Percentiles rank a stretch among this genome's conserved stretches.
Evolutionary conservation across 2,113 vertebrate species (phyloP).

Genomic region (Lepisosteus osseus): DNA sequence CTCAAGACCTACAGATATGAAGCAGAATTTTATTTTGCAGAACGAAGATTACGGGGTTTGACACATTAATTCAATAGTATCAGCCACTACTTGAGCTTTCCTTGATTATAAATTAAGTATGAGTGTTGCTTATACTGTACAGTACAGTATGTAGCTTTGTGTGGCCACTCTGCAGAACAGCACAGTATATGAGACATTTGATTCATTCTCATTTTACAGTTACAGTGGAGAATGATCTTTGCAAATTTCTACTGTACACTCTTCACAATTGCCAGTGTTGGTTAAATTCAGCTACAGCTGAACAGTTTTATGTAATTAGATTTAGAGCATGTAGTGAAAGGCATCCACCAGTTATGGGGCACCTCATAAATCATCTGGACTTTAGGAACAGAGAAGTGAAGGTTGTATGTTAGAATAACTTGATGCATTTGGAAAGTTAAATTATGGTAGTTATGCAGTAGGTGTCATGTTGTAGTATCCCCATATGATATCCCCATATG

Average conservation of each 20-base stretch:
- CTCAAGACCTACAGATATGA: too few species aligned
- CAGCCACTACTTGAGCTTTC: too few species aligned
- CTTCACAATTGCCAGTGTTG: conserved; percentile 31
- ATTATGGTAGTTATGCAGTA: not conserved
- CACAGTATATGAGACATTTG: too few species aligned
- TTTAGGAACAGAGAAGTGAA: conserved; percentile 27
- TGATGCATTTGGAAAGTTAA: conserved; percentile 5
- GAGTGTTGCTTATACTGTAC: too few species aligned
- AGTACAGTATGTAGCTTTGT: too few species aligned
- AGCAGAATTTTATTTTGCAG: too few species aligned
- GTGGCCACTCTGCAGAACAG: too few species aligned
- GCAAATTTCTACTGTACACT: not conserved
- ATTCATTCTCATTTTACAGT: conserved; percentile 7
- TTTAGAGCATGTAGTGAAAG: conserved; percentile 34
- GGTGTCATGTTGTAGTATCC: too few species aligned
- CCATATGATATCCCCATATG: too few species aligned
- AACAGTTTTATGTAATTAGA: conserved; percentile 43
- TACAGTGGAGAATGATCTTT: not conserved
- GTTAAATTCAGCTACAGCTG: conserved; percentile 46
- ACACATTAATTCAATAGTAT: too few species aligned
- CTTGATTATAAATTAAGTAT: too few species aligned
- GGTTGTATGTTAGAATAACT: conserved; percentile 8
- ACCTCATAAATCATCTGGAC: conserved; percentile 36
- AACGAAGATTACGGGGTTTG: too few species aligned
- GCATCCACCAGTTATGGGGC: conserved; percentile 27